Conservation (phyloP, 1,140 invertebrate genomes). For the Bombus pascuorum region DNA sequence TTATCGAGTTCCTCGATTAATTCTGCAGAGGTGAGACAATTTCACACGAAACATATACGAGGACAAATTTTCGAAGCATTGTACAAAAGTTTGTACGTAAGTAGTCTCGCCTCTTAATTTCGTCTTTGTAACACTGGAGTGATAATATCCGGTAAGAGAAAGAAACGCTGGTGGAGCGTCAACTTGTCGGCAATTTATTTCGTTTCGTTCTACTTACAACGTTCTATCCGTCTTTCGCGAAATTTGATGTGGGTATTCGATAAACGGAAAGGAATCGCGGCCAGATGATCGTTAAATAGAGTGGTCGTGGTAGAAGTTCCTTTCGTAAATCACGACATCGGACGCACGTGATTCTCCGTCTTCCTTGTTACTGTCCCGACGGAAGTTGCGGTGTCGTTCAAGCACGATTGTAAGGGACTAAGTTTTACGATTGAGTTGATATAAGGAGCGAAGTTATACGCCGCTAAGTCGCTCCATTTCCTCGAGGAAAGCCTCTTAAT, state of each 20-base stretch:
- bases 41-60: too few species aligned
- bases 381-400: conserved; percentile 24
- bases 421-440: conserved; percentile 49
- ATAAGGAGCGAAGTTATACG: conserved; percentile 35
- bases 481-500: conserved; percentile 27
- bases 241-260: neutral
- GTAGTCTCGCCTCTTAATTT: too few species aligned
- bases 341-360: conserved; percentile 13
- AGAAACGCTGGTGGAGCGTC: too few species aligned
- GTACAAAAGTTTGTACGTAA: too few species aligned
- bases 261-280: neutral
- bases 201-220: too few species aligned
- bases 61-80: too few species aligned
- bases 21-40: too few species aligned
- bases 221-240: neutral
- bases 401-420: conserved; percentile 25
- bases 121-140: too few species aligned
- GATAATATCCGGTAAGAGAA: too few species aligned
- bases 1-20: too few species aligned
- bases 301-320: conserved; percentile 3
- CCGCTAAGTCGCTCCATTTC: conserved; percentile 27
- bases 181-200: too few species aligned
- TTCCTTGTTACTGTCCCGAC: neutral
- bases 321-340: conserved; percentile 36
- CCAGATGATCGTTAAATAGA: neutral